Evolutionary conservation across 2,888 invertebrate genomes (phyloP).

Genomic region (Aleiodes testaceus): DNA sequence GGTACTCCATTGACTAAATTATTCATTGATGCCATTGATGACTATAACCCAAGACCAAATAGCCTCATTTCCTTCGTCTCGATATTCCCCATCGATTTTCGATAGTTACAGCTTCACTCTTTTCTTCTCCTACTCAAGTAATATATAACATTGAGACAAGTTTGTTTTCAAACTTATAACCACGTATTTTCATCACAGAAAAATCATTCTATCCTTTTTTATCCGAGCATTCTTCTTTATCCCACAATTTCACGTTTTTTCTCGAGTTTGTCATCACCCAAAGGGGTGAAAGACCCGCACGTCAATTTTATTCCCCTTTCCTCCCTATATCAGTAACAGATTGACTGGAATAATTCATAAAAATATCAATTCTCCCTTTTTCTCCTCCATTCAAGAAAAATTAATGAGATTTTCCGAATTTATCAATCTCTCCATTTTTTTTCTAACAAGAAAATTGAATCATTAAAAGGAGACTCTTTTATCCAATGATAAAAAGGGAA

Average conservation of each 20-base stretch:
- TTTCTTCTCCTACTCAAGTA: not conserved
- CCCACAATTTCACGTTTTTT: too few species aligned
- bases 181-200: conserved; percentile 24
- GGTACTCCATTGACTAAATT: not conserved
- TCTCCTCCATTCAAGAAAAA: too few species aligned
- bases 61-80: conserved; percentile 10
- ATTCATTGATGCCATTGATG: conserved; percentile 21
- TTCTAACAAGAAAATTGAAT: not conserved
- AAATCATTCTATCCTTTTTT: not conserved
- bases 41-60: conserved; percentile 9
- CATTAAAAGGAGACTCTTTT: not conserved
- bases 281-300: conserved; percentile 12
- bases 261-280: not conserved
- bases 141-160: conserved; percentile 6
- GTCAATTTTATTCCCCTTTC: conserved; percentile 6
- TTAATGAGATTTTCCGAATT: too few species aligned
- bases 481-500: not conserved
- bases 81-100: not conserved
- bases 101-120: not conserved
- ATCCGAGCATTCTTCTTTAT: too few species aligned
- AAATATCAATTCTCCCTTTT: conserved; percentile 8
- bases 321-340: conserved; percentile 3
- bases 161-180: conserved; percentile 2
- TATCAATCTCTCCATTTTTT: too few species aligned
- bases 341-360: conserved; percentile 22